A percentile compares a stretch with the other conserved stretches of the same genome.
phyloP scores from a whole-genome alignment of 2,113 vertebrate species.

The Glaucomys volans region DNA sequence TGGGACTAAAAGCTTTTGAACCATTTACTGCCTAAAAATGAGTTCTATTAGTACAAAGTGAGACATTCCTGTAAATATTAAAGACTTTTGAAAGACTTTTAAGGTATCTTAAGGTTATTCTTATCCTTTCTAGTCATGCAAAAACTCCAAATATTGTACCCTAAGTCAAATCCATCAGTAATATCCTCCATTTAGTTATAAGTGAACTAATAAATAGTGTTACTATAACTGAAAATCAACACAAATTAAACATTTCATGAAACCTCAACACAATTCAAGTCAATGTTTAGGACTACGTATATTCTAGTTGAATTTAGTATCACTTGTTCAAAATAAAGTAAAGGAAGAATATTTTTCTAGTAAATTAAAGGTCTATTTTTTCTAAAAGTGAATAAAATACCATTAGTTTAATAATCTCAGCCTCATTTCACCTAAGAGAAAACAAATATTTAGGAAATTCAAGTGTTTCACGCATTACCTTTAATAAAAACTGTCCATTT shows the following conservation, averaged over 20 bases:
- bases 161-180: not conserved
- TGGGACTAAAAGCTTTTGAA: slow-evolving; percentile 69
- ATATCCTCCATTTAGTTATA: not conserved
- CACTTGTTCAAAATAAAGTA: not conserved
- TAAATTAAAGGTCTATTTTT: not conserved
- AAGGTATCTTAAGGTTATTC: slow-evolving; percentile 58
- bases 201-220: not conserved
- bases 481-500: not conserved
- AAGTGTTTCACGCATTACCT: not conserved
- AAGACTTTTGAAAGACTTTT: slow-evolving; percentile 65
- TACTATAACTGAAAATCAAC: not conserved
- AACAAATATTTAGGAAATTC: slow-evolving; percentile 20
- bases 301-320: not conserved
- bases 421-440: not conserved
- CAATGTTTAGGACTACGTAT: not conserved
- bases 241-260: not conserved
- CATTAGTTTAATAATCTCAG: not conserved
- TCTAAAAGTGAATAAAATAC: not conserved
- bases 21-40: slow-evolving; percentile 53
- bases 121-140: not conserved
- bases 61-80: slow-evolving; percentile 78
- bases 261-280: not conserved
- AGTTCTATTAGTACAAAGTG: slow-evolving; percentile 60
- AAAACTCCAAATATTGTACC: slow-evolving; percentile 35
- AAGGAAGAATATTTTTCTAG: not conserved